Percentiles rank a stretch among this genome's conserved stretches.
These are phyloP conservation scores for Acropternis orthonyx DNA, from an alignment of 2,797 vertebrate genomes.

Conservation along the genomic window DNA sequence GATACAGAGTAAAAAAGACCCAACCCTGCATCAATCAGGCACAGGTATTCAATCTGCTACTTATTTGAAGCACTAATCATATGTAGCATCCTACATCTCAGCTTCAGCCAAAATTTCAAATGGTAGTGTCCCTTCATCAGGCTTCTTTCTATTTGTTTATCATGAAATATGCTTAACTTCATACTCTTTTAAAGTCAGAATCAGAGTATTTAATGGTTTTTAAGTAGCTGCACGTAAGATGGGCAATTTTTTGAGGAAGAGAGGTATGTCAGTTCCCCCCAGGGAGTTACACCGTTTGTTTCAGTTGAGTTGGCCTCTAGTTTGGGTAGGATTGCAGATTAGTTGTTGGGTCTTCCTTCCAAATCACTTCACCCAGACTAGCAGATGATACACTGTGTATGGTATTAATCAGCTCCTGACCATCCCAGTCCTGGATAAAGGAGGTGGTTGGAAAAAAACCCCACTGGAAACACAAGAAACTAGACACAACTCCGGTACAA, in stretches of 20 bases:
- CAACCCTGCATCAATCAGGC: not conserved
- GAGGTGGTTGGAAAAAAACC: not conserved
- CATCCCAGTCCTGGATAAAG: not conserved
- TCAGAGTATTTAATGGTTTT: not conserved
- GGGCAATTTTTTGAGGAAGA: not conserved
- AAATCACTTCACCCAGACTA: not conserved
- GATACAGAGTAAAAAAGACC: not conserved
- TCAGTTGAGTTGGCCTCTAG: not conserved
- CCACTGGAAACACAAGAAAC: not conserved
- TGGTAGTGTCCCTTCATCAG: not conserved
- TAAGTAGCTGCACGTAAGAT: not conserved
- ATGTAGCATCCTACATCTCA: rapidly evolving
- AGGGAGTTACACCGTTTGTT: rapidly evolving
- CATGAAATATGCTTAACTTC: not conserved
- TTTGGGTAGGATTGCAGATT: not conserved
- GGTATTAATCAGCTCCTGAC: not conserved
- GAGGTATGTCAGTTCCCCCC: not conserved
- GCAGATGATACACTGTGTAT: not conserved
- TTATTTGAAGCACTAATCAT: not conserved
- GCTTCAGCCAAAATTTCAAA: not conserved
- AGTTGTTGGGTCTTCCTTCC: not conserved
- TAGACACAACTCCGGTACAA: rapidly evolving
- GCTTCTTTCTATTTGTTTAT: not conserved
- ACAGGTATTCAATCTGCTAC: not conserved
- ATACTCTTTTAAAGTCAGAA: not conserved